Evolutionary conservation across 2,888 invertebrate species (phyloP).

Genomic region (Abscondita cerata): DNA sequence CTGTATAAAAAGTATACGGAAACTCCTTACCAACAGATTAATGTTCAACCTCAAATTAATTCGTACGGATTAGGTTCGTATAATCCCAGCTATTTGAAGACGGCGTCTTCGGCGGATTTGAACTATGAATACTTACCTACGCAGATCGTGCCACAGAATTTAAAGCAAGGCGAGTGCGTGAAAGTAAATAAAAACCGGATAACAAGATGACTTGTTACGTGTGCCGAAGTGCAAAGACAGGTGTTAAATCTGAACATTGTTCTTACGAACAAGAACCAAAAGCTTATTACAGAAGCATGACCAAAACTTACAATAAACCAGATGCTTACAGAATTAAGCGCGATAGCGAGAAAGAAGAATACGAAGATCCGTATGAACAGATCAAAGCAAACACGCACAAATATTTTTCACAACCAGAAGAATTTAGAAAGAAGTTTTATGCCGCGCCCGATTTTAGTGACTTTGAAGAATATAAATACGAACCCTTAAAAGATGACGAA

Average conservation of each 20-base stretch:
- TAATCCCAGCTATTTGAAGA: slow-evolving; percentile 58
- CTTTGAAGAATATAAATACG: slow-evolving; percentile 60
- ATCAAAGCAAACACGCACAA: slow-evolving; percentile 56
- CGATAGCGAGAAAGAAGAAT: slow-evolving; percentile 53
- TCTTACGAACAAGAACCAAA: slow-evolving; percentile 63
- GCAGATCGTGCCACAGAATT: slow-evolving; percentile 18
- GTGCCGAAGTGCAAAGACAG: slow-evolving; percentile 63
- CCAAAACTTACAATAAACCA: slow-evolving; percentile 52
- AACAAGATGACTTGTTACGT: slow-evolving; percentile 61
- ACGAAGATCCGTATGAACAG: slow-evolving; percentile 63
- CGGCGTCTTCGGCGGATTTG: slow-evolving; percentile 52
- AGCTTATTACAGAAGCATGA: slow-evolving; percentile 54
- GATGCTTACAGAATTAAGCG: slow-evolving; percentile 56
- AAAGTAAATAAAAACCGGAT: slow-evolving; percentile 64
- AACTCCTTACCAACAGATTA: slow-evolving; percentile 42
- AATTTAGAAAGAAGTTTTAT: slow-evolving; percentile 60
- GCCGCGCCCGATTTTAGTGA: slow-evolving; percentile 53
- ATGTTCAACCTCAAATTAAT: slow-evolving; percentile 50
- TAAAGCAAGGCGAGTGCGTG: slow-evolving; percentile 63
- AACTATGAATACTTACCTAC: slow-evolving; percentile 41
- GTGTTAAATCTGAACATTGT: slow-evolving; percentile 66
- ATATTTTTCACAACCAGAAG: slow-evolving; percentile 62
- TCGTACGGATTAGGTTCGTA: slow-evolving; percentile 40
- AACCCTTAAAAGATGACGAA: slow-evolving; percentile 63
- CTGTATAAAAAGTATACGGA: slow-evolving; percentile 16